phyloP scores from a whole-genome alignment of 2,888 invertebrate genomes.

The Zaprionus lineosus region DNA sequence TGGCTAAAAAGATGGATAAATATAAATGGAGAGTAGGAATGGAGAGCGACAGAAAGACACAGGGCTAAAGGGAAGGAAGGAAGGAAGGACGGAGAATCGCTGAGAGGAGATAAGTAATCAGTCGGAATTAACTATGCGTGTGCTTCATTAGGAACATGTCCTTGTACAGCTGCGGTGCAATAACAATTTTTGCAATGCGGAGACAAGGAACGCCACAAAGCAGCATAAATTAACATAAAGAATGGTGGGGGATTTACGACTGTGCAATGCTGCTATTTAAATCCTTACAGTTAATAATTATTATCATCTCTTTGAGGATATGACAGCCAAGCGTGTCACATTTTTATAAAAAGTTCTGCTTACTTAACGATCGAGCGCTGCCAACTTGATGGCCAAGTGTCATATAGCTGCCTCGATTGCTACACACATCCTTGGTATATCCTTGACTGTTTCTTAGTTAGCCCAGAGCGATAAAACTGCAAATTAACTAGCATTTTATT shows the following conservation, averaged over 20 bases:
- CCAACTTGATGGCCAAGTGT: too few species aligned
- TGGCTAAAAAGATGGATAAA: background rate
- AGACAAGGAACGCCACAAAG: background rate
- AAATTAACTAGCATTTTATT: background rate
- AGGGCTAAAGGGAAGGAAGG: background rate
- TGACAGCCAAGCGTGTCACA: too few species aligned
- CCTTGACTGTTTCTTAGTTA: background rate
- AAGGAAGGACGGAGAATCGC: background rate
- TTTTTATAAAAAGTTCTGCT: too few species aligned
- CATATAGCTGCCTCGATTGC: too few species aligned
- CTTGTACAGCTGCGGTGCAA: conserved; percentile 35
- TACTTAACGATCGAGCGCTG: too few species aligned
- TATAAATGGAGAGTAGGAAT: background rate
- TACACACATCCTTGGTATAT: too few species aligned
- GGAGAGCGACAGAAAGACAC: background rate
- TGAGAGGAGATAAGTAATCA: background rate
- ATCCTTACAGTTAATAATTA: too few species aligned
- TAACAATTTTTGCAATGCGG: conserved; percentile 18
- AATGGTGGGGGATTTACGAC: too few species aligned
- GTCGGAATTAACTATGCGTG: conserved; percentile 49
- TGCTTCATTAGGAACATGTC: conserved; percentile 49
- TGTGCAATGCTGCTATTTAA: too few species aligned
- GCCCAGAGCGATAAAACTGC: background rate
- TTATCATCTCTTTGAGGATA: too few species aligned
- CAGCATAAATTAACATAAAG: background rate